phyloP scores from a whole-genome alignment of 2,797 vertebrate species.

The Labeo calbasu region DNA sequence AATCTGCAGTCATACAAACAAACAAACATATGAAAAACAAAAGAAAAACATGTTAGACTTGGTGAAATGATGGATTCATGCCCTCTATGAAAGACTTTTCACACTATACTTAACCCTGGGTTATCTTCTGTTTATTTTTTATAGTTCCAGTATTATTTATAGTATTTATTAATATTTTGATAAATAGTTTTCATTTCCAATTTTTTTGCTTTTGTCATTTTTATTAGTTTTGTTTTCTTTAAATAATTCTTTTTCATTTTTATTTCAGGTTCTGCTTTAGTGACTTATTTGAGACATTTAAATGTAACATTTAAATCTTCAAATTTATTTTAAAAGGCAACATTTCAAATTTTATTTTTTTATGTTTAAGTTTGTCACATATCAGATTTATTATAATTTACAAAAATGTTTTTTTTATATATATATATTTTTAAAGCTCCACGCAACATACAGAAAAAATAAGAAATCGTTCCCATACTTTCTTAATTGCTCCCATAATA shows the following conservation, averaged over 20 bases:
- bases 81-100: constrained; percentile 1
- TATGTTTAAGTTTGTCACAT: background rate
- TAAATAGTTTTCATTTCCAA: background rate
- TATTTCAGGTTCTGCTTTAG: background rate
- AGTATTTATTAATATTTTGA: background rate
- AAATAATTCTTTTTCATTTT: background rate
- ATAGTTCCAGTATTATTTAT: background rate
- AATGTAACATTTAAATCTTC: background rate
- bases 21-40: constrained; percentile 69
- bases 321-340: background rate
- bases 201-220: background rate
- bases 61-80: constrained; percentile 26
- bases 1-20: constrained; percentile 88
- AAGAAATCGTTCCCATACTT: background rate
- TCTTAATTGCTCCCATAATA: background rate
- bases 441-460: no score
- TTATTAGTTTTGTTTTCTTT: background rate
- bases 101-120: background rate
- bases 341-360: background rate
- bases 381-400: background rate
- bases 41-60: constrained; percentile 55
- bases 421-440: no score
- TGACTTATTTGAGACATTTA: background rate
- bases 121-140: background rate
- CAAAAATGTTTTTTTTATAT: no score